Conservation (phyloP, 1,140 invertebrate genomes). For the Lasaia peninsularis region DNA sequence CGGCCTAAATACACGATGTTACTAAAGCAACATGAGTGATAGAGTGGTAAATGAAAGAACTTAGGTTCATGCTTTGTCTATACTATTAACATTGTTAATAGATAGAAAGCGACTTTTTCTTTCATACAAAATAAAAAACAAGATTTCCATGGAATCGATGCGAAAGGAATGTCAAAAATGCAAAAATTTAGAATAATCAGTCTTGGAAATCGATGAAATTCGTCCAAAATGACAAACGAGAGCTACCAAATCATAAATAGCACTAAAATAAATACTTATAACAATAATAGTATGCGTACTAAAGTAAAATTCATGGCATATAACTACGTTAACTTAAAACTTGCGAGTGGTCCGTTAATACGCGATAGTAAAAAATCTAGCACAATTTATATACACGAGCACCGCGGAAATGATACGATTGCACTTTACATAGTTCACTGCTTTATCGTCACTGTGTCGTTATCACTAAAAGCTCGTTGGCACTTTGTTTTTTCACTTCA, state of each 20-base stretch:
- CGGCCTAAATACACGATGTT: slow-evolving; percentile 16
- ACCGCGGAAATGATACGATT: slow-evolving; percentile 64
- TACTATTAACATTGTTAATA: slow-evolving; percentile 65
- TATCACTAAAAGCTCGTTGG: slow-evolving; percentile 68
- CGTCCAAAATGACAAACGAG: slow-evolving; percentile 43
- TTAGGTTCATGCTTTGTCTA: slow-evolving; percentile 40
- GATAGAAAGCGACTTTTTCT: slow-evolving; percentile 48
- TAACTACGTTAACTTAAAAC: slow-evolving; percentile 39
- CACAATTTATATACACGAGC: slow-evolving; percentile 72
- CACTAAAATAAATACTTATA: slow-evolving; percentile 72
- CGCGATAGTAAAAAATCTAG: slow-evolving; percentile 74
- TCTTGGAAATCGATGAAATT: slow-evolving; percentile 62
- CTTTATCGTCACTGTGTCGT: slow-evolving; percentile 44
- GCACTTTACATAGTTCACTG: slow-evolving; percentile 48
- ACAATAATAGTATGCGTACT: slow-evolving; percentile 44
- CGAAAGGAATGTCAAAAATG: slow-evolving; percentile 48
- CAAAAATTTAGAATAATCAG: slow-evolving; percentile 68
- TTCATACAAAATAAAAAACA: slow-evolving; percentile 27
- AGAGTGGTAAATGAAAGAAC: slow-evolving; percentile 30
- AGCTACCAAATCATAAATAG: slow-evolving; percentile 45
- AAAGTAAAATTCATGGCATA: slow-evolving; percentile 37
- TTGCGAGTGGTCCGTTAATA: slow-evolving; percentile 65
- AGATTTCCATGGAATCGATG: slow-evolving; percentile 26
- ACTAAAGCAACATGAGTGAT: slow-evolving; percentile 28
- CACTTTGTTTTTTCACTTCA: slow-evolving; percentile 49